Conservation (phyloP, 1,140 invertebrate species). For the Oreohelix idahoensis region DNA sequence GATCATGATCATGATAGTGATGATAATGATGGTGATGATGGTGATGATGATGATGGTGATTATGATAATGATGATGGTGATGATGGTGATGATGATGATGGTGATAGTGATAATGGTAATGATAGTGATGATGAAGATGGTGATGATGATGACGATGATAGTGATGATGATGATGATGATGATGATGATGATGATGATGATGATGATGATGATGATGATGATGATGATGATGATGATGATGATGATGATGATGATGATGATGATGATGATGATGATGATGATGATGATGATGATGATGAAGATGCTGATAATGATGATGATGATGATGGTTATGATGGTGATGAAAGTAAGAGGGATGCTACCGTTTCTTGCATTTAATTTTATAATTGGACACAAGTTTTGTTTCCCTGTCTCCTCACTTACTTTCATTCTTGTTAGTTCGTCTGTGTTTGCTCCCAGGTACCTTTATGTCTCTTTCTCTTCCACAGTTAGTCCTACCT, state of each 20-base stretch:
- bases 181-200: not conserved
- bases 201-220: not conserved
- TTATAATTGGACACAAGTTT: too few species aligned
- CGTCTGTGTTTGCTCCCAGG: too few species aligned
- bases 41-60: conserved; percentile 1
- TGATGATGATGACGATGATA: not conserved
- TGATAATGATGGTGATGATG: not conserved
- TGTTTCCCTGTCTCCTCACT: too few species aligned
- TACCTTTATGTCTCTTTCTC: too few species aligned
- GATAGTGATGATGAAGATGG: not conserved
- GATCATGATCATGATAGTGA: not conserved
- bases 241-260: not conserved
- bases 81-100: conserved; percentile 5
- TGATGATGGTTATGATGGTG: not conserved
- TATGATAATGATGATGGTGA: not conserved
- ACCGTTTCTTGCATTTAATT: too few species aligned
- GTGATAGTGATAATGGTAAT: not conserved
- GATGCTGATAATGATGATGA: not conserved
- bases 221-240: not conserved
- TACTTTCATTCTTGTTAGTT: too few species aligned
- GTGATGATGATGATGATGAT: not conserved
- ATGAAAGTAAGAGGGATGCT: not conserved
- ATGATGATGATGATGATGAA: not conserved
- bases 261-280: conserved; percentile 1
- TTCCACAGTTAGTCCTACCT: too few species aligned